These are phyloP conservation scores for Ophthalmolycus amberensis DNA, from an alignment of 2,113 vertebrate species.

Conservation along the genomic window DNA sequence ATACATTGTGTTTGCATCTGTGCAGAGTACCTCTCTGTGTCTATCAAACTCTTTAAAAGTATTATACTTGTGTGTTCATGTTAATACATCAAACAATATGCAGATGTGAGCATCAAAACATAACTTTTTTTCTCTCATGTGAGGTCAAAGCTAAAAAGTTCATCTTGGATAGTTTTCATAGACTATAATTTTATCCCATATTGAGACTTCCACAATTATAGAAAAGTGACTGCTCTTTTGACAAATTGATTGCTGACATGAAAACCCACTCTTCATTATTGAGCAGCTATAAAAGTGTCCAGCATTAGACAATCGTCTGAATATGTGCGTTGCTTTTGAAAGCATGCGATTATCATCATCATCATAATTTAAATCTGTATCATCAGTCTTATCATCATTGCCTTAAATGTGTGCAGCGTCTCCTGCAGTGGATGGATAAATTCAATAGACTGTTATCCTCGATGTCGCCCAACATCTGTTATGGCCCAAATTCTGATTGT, in stretches of 20 bases:
- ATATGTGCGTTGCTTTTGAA: not conserved
- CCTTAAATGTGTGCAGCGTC: conserved; percentile 13
- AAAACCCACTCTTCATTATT: conserved; percentile 1
- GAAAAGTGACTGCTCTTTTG: conserved; percentile 5
- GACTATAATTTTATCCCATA: conserved; percentile 15
- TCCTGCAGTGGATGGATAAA: conserved; percentile 28
- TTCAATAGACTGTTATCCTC: conserved; percentile 21
- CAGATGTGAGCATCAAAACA: conserved; percentile 13
- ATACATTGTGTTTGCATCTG: not conserved
- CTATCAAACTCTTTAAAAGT: no score
- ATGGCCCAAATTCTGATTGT: conserved; percentile 24
- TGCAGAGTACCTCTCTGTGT: not conserved
- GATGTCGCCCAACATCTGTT: conserved; percentile 36
- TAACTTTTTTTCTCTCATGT: not conserved
- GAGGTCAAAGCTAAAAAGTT: conserved; percentile 1
- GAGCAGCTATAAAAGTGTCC: conserved; percentile 12
- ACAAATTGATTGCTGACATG: conserved; percentile 24
- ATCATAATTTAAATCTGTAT: conserved; percentile 18
- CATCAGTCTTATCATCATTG: conserved; percentile 17
- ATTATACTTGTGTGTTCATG: not conserved
- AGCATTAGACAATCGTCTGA: conserved; percentile 1
- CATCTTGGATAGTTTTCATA: not conserved
- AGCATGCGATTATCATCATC: conserved; percentile 9
- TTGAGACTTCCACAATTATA: conserved; percentile 9
- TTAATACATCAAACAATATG: not conserved